Evolutionary conservation across 2,888 invertebrate species (phyloP), one percentile per base, ranked within the genome.

Genomic region (Lampropteryx suffumata): DNA sequence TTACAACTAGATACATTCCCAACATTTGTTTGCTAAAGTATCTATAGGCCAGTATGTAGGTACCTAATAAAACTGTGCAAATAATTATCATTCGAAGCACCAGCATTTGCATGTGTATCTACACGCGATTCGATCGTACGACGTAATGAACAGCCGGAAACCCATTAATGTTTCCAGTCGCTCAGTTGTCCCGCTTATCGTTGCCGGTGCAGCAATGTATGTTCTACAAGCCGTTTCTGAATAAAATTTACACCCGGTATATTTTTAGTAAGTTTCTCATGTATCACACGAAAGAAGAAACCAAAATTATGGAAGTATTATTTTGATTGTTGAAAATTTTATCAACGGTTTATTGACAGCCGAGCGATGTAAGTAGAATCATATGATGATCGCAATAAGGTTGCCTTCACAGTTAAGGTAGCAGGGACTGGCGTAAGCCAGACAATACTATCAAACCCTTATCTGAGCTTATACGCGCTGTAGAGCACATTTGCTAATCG

Each of bases 401-500:
- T 28, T 11, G n/a, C 28, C 0, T 21, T 44, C n/a, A 0, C 11
- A 12, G 10, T 21, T 10, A 9, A 28, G 17, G 6, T n/a, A 7
- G 28, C 2, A 8, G 3, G 7, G 3, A 28, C 28, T 44, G 21
- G 6, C 9, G 24, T 0, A 41, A 11, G 3, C 14, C 24, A 12
- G 21, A 30, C 49, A 29, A 21, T 29, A 36, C 43, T 34, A 50
- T 44, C 82, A 67, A 61, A 56, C 57, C 67, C 73, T 80, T 81
- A 83, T 83, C 80, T 67, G 61, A 67, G 73, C 72, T 80, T 80
- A 76, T 76, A 76, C 78, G 84, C 82, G 71, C 73, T 67, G 72
- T 65, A 62, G 71, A 79, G 75, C 78, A 71, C 71, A 72, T 74
- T 79, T 69, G 80, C 81, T 84, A 86, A 87, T 89, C 85, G 78